These are phyloP conservation scores for Graphium colonna DNA, from an alignment of 2,888 invertebrate species.

Conservation along the genomic window DNA sequence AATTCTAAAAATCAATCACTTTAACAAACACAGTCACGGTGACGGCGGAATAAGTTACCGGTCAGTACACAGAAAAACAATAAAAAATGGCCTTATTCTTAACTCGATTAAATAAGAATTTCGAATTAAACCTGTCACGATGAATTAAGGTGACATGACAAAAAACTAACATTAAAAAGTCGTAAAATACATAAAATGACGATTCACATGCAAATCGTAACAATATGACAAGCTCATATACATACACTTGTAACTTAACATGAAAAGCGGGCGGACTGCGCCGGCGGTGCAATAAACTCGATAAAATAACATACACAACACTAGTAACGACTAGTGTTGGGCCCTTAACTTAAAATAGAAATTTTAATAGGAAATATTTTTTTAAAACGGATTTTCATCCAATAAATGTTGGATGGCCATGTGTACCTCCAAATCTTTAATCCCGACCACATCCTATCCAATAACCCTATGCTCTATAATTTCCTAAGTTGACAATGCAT, in stretches of 20 bases:
- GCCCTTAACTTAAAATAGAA: too few species aligned
- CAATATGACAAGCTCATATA: conserved; percentile 15
- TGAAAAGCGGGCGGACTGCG: conserved; percentile 3
- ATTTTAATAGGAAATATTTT: too few species aligned
- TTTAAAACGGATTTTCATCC: too few species aligned
- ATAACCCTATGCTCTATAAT: too few species aligned
- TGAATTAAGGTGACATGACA: background rate
- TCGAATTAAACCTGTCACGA: background rate
- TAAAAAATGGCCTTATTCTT: too few species aligned
- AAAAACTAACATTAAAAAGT: conserved; percentile 1
- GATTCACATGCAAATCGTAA: conserved; percentile 16
- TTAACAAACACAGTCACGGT: conserved; percentile 7
- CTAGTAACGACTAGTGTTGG: background rate
- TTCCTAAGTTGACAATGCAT: too few species aligned
- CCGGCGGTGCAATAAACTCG: conserved; percentile 2
- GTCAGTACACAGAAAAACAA: too few species aligned
- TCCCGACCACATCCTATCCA: too few species aligned
- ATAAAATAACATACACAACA: conserved; percentile 1
- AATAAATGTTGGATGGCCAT: too few species aligned
- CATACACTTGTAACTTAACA: conserved; percentile 11
- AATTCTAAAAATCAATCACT: conserved; percentile 13
- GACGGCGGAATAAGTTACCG: background rate
- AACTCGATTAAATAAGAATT: too few species aligned
- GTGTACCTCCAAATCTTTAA: too few species aligned
- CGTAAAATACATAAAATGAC: conserved; percentile 6